A percentile compares a stretch with the other conserved stretches of the same genome.
Evolutionary conservation across 2,888 invertebrate genomes (phyloP).

Genomic region (Nomada fucata): DNA sequence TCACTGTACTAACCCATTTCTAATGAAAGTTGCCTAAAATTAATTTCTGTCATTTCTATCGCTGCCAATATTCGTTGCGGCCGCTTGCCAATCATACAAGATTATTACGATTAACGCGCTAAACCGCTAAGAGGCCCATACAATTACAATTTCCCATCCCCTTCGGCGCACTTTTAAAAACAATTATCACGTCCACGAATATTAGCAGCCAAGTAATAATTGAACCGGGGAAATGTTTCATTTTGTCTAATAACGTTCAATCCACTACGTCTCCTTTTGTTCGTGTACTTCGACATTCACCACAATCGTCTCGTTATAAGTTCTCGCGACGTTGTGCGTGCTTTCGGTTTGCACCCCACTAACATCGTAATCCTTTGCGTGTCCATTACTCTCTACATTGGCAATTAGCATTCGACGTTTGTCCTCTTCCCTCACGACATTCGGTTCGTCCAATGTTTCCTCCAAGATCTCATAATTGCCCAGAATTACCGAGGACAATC

Average conservation of each 20-base stretch:
- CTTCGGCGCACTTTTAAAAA: not conserved
- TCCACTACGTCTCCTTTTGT: constrained; percentile 55
- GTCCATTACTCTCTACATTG: constrained; percentile 49
- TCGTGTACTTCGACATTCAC: constrained; percentile 79
- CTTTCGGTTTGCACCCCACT: constrained; percentile 39
- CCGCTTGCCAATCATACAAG: not conserved
- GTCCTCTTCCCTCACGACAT: constrained; percentile 56
- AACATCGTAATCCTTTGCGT: constrained; percentile 44
- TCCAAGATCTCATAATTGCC: constrained; percentile 80
- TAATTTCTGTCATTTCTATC: not conserved
- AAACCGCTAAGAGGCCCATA: not conserved
- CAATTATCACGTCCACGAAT: not conserved
- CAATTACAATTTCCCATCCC: too few species aligned
- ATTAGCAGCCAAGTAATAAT: constrained; percentile 1
- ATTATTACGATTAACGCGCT: not conserved
- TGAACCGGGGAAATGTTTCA: not conserved
- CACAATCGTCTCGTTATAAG: constrained; percentile 68
- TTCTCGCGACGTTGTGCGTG: constrained; percentile 51
- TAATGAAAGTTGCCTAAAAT: not conserved
- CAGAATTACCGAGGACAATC: constrained; percentile 75
- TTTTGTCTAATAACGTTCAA: constrained; percentile 33
- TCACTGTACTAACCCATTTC: not conserved
- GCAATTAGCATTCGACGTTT: constrained; percentile 21
- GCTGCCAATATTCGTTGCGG: not conserved
- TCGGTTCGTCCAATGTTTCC: constrained; percentile 72